A percentile compares a stretch with the other conserved stretches of the same genome.
These are phyloP conservation scores for Dryomyza anilis DNA, from an alignment of 2,888 invertebrate genomes.

Conservation along the genomic window DNA sequence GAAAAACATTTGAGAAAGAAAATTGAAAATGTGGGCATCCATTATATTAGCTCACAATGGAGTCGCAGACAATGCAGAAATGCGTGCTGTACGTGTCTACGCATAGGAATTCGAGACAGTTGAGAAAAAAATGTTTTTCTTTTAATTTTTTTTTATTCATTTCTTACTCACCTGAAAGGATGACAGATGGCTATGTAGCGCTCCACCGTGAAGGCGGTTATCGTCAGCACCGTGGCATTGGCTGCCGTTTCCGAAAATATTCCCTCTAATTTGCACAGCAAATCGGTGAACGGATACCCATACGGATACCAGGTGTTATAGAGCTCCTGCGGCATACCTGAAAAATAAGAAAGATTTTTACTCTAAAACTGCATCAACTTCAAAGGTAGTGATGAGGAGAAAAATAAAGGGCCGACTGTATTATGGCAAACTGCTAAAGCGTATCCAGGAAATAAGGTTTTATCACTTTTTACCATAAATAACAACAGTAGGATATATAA, in stretches of 20 bases:
- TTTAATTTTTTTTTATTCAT: too few relatives aligned
- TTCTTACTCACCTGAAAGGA: slow-evolving; percentile 70
- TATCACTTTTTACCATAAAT: too few relatives aligned
- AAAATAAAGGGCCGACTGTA: too few relatives aligned
- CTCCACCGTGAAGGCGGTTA: slow-evolving; percentile 88
- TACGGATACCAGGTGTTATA: slow-evolving; percentile 76
- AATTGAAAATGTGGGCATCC: too few relatives aligned
- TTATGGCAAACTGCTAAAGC: too few relatives aligned
- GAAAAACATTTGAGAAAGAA: too few relatives aligned
- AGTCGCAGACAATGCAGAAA: neutral
- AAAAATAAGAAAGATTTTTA: slow-evolving; percentile 10
- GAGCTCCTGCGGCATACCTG: slow-evolving; percentile 80
- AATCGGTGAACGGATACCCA: slow-evolving; percentile 77
- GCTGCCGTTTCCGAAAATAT: slow-evolving; percentile 85
- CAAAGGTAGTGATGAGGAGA: too few relatives aligned
- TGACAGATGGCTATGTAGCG: slow-evolving; percentile 87
- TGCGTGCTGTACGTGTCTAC: neutral
- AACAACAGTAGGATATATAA: too few relatives aligned
- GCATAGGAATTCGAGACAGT: neutral
- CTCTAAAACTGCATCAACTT: neutral
- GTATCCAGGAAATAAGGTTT: too few relatives aligned
- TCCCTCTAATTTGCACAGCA: slow-evolving; percentile 75
- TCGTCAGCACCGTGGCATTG: slow-evolving; percentile 83
- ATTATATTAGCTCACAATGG: too few relatives aligned
- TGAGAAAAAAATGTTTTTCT: too few relatives aligned